A percentile compares a stretch with the other conserved stretches of the same genome.
These are phyloP conservation scores for Dascyllus trimaculatus DNA, from an alignment of 2,113 vertebrate species.

Conservation along the genomic window DNA sequence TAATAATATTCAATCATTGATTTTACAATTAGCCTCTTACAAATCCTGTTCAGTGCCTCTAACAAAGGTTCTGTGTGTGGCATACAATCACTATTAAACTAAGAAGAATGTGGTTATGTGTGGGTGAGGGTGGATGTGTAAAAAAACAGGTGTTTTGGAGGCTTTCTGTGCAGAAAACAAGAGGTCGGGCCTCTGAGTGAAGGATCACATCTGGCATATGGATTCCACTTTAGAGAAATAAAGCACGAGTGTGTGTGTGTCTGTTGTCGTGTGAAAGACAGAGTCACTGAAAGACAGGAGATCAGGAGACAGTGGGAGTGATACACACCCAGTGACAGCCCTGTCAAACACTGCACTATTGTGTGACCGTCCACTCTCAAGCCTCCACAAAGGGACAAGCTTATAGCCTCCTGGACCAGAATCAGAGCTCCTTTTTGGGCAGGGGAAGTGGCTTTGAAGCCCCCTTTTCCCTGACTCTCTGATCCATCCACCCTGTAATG, in stretches of 20 bases:
- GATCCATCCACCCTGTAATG: slow-evolving; percentile 69
- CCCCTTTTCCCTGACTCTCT: slow-evolving; percentile 49
- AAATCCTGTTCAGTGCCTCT: neutral
- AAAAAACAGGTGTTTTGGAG: slow-evolving; percentile 74
- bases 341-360: slow-evolving; percentile 59
- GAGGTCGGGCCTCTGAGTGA: slow-evolving; percentile 53
- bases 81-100: neutral
- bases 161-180: slow-evolving; percentile 54
- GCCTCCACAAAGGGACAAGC: slow-evolving; percentile 52
- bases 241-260: slow-evolving; percentile 26
- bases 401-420: slow-evolving; percentile 60
- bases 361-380: slow-evolving; percentile 54
- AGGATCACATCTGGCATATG: slow-evolving; percentile 72
- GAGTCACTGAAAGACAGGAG: slow-evolving; percentile 23
- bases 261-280: slow-evolving; percentile 39
- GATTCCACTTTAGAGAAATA: slow-evolving; percentile 52
- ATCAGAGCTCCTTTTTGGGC: slow-evolving; percentile 62
- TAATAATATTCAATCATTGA: slow-evolving; percentile 32
- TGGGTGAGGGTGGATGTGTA: slow-evolving; percentile 51
- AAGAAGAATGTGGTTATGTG: slow-evolving; percentile 34
- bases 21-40: neutral
- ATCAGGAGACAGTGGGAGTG: slow-evolving; percentile 48
- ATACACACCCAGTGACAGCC: slow-evolving; percentile 45
- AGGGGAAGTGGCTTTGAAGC: slow-evolving; percentile 77
- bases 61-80: slow-evolving; percentile 34